phyloP scores from a whole-genome alignment of 1,140 invertebrate genomes.

The Chironomus striatipennis region DNA sequence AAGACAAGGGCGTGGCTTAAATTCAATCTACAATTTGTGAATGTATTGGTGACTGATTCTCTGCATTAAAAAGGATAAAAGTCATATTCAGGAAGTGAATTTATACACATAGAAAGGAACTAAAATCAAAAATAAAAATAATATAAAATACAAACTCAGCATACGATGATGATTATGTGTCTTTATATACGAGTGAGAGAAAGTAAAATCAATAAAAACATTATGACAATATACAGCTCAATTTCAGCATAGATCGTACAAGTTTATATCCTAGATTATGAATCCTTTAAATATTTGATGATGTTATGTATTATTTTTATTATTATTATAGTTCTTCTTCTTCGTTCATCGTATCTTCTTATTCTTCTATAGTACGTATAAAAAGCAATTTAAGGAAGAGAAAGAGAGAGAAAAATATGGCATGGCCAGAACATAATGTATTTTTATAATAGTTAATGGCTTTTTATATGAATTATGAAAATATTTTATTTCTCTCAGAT shows the following conservation, averaged over 20 bases:
- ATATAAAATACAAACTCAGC: background rate
- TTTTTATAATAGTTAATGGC: too few species aligned
- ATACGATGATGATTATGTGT: background rate
- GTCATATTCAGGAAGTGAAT: slow-evolving; percentile 8
- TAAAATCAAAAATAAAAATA: background rate
- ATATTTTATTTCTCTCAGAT: too few species aligned
- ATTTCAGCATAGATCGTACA: background rate
- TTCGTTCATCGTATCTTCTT: background rate
- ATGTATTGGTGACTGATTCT: background rate
- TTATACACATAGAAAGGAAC: too few species aligned
- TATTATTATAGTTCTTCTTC: slow-evolving; percentile 1
- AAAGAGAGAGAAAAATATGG: background rate
- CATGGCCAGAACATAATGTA: background rate
- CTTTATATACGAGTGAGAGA: background rate
- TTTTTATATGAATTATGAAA: too few species aligned
- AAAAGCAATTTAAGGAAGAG: background rate
- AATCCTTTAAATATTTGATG: slow-evolving; percentile 10
- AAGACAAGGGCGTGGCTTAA: background rate
- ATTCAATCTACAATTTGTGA: background rate
- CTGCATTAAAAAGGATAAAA: slow-evolving; percentile 2
- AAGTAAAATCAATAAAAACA: background rate
- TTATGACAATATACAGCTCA: background rate
- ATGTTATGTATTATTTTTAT: slow-evolving; percentile 10
- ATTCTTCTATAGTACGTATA: background rate
- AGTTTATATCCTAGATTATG: background rate